Evolutionary conservation across 2,888 invertebrate genomes (phyloP), one percentile per base, ranked within the genome.

Genomic region (Incurvaria masculella): DNA sequence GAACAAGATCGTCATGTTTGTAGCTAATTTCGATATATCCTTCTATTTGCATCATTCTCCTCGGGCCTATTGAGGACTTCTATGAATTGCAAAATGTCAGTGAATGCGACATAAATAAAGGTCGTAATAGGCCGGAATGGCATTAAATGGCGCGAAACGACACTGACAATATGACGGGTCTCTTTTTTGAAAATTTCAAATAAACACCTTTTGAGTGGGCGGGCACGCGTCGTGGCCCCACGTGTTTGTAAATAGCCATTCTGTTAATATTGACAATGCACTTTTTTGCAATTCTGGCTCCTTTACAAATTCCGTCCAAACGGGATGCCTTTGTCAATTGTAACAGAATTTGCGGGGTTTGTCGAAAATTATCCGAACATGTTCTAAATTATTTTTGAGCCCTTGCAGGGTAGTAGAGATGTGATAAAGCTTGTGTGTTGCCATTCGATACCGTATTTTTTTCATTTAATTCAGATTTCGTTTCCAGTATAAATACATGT

Each of bases 161-260:
- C 62, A 14, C 11, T 33, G 71, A 69, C 72, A 73, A 69, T 62
- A 61, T 70, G 70, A 66, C 72, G 66, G 66, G 58, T 51, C 63
- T 61, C 67, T 70, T 72, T 70, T 73, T 66, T 59, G 64, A 63
- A 69, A 71, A 69, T 66, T 74, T 68, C 73, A 49, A 76, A 78
- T 76, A 76, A 78, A 76, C 76, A 78, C 73, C 73, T 75, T 76
- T 75, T 64, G 75, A 76, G 76, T 76, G 72, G 78, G 78, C 78
- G 78, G 73, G 69, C 67, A 68, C 63, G 61, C 44, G 33, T 17
- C 44, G 39, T 17, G 39, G 45, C 48, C 33, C 41, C 58, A 67
- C 68, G 65, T 75, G 71, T 78, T 76, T 76, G 73, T 71, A 78
- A 76, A 76, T 75, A 76, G 50, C 51, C 65, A 61, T 60, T 61